Evolutionary conservation across 2,113 vertebrate species (phyloP).

Genomic region (Naja naja): DNA sequence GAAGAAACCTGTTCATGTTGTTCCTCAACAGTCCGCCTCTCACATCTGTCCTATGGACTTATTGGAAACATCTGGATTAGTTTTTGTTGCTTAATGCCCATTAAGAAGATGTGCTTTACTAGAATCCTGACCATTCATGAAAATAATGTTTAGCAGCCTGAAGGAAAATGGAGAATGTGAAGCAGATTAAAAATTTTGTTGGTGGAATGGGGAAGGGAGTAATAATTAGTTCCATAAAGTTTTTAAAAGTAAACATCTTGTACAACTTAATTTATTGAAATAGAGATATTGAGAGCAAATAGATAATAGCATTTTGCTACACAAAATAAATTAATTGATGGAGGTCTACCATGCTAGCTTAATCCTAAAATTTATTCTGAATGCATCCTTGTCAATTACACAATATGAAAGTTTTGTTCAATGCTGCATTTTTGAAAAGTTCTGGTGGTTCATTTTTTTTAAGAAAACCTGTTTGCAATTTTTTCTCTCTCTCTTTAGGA

Average conservation of each 20-base stretch:
- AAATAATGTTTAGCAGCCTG: not conserved
- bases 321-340: not conserved
- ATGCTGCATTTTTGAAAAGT: not conserved
- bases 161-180: not conserved
- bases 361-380: not conserved
- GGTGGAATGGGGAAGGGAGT: not conserved
- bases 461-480: not conserved
- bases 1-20: slow-evolving; percentile 1
- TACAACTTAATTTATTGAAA: not conserved
- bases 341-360: not conserved
- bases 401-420: not conserved
- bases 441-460: not conserved
- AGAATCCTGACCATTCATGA: not conserved
- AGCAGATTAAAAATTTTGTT: not conserved
- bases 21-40: not conserved
- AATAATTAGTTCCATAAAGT: not conserved
- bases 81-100: slow-evolving; percentile 7
- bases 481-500: not conserved
- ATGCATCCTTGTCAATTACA: not conserved
- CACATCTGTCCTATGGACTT: slow-evolving; percentile 10
- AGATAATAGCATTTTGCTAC: not conserved
- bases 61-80: slow-evolving; percentile 26
- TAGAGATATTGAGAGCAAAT: not conserved
- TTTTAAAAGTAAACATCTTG: not conserved
- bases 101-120: not conserved